phyloP scores from a whole-genome alignment of 2,113 vertebrate genomes.

The Pedetes capensis region DNA sequence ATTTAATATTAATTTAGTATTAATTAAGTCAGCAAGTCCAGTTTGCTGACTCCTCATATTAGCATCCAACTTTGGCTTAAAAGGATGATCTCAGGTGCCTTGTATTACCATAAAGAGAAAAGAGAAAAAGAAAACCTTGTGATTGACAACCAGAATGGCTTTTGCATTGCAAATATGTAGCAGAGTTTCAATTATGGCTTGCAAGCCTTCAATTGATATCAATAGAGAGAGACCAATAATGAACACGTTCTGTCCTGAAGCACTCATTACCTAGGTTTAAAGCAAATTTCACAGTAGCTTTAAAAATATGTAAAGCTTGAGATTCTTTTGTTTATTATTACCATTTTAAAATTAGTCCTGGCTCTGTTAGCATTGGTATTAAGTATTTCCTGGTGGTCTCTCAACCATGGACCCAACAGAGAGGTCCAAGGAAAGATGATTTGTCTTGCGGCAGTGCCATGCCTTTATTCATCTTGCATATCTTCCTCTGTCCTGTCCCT shows the following conservation, averaged over 20 bases:
- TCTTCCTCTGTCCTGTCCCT: neutral
- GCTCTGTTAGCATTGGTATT: neutral
- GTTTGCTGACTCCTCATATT: neutral
- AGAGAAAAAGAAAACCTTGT: neutral
- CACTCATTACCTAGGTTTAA: neutral
- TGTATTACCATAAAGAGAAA: slow-evolving; percentile 3
- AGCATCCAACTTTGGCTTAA: neutral
- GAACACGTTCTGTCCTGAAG: neutral
- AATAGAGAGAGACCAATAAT: neutral
- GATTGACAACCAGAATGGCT: neutral
- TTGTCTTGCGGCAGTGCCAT: neutral
- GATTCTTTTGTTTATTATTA: neutral
- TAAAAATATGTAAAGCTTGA: neutral
- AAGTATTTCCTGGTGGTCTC: neutral
- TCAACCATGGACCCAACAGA: neutral
- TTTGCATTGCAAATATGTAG: neutral
- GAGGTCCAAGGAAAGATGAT: neutral
- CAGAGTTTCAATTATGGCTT: neutral
- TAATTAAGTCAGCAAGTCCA: slow-evolving; percentile 16
- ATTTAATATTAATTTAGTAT: no score
- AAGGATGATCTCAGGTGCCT: neutral
- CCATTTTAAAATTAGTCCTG: neutral
- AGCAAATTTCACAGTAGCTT: neutral
- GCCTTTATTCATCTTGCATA: neutral
- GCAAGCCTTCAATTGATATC: neutral